These are phyloP conservation scores for Ichneumoninae sp. DNA, from an alignment of 2,888 invertebrate genomes.

Conservation along the genomic window DNA sequence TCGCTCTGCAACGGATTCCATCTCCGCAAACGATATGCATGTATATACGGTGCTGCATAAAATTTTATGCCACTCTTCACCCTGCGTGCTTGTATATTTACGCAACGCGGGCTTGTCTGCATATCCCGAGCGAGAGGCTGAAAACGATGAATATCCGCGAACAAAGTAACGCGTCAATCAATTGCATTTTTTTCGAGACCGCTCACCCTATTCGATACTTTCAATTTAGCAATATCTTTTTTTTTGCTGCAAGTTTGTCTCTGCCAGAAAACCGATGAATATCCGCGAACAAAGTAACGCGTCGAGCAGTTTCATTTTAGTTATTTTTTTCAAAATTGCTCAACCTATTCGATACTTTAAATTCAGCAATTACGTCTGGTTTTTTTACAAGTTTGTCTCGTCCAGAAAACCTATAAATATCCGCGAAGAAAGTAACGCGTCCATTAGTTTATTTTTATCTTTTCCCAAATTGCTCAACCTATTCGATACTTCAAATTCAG, in stretches of 20 bases:
- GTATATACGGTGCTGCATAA: background rate
- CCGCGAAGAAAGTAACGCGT: background rate
- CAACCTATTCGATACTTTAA: too few species aligned
- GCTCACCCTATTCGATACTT: too few species aligned
- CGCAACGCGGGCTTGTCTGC: background rate
- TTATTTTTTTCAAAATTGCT: too few species aligned
- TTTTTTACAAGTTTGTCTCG: too few species aligned
- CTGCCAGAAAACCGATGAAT: background rate
- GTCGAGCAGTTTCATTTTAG: too few species aligned
- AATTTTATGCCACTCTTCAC: conserved; percentile 13
- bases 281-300: background rate
- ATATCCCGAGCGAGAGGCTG: background rate
- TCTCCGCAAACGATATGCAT: background rate
- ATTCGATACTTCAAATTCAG: background rate
- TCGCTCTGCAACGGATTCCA: conserved; percentile 16
- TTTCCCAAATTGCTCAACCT: background rate
- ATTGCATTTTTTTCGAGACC: background rate
- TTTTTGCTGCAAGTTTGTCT: too few species aligned
- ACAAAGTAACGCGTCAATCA: background rate
- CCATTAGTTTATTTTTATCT: too few species aligned
- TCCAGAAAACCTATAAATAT: too few species aligned
- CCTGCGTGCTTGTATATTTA: background rate
- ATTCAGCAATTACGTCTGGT: too few species aligned
- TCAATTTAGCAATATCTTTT: too few species aligned
- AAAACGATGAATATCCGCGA: conserved; percentile 1